A percentile compares a stretch with the other conserved stretches of the same genome.
Evolutionary conservation across 2,113 vertebrate species (phyloP).

Genomic region (Pelvicachromis taeniatus): DNA sequence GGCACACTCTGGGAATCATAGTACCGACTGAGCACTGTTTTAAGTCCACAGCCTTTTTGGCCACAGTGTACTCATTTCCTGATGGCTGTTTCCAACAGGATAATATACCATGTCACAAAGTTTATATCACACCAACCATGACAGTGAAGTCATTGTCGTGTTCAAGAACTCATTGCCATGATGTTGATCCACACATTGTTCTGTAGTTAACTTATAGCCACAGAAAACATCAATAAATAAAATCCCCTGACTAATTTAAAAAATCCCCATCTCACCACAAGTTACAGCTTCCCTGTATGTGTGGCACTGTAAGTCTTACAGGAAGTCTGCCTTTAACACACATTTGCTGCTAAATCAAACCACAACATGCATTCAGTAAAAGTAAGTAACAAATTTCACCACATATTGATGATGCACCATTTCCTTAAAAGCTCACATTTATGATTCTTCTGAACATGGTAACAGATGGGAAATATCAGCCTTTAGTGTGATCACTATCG

Average conservation of each 20-base stretch:
- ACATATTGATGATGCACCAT: background rate
- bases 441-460: background rate
- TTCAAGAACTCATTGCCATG: background rate
- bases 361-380: background rate
- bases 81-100: background rate
- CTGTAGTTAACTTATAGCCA: background rate
- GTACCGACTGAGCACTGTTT: background rate
- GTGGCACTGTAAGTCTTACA: background rate
- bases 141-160: background rate
- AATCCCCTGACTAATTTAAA: background rate
- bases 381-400: background rate
- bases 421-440: background rate
- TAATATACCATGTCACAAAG: background rate
- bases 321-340: background rate
- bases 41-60: background rate
- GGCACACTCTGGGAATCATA: background rate
- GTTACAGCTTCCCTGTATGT: background rate
- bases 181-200: background rate
- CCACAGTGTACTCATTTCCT: background rate
- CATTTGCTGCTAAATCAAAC: background rate
- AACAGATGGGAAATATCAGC: background rate
- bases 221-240: background rate
- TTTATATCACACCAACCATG: background rate
- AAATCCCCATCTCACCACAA: background rate
- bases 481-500: background rate